Base-by-base conservation (phyloP, 2,888 invertebrate genomes). In the Ormyrus nitidulus region DNA sequence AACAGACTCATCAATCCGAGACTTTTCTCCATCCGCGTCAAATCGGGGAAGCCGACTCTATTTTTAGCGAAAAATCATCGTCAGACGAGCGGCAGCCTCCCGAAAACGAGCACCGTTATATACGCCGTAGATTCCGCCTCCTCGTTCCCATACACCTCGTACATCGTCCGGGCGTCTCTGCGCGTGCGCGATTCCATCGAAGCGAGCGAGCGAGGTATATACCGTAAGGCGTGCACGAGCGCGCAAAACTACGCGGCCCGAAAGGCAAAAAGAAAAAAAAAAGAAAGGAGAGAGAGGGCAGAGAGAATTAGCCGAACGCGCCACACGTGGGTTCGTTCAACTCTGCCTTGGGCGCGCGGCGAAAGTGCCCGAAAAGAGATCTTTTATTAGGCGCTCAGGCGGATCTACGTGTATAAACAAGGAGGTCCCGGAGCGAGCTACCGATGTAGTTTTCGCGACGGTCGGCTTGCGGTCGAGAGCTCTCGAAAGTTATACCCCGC, bases 301-400 rank as follows among this genome's bases (percentile, higher is more conserved):
- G 53, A 34, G 84, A 86, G 87, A 86, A 87, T 87, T 86, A 86
- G 86, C 86, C 86, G 82, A 85, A 82, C 85, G 85, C 78, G 84
- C 56, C 56, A 77, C 88, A 84, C 88, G 87, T 87, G 88, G 87
- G 89, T 89, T 89, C 89, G 86, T 89, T 89, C 89, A 89, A 89
- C 89, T 86, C 86, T 82, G 81, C 34, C 34, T 34, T 3, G 34
- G 72, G 46, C 49, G 44, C 19, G 46, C 6, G 64, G 62, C 77
- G 77, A 77, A 77, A 77, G 71, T 59, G 53, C 62, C 58, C 71
- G 71, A 68, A 75, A 68, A 66, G 70, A 48, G 44, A 19, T 77
- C 53, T 56, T 77, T 64, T 70, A 77, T 77, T 75, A 75, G 53
- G 44, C 61, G n/a, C 59, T n/a, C 61, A 3, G 34, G 34, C 34